Conservation (phyloP, 2,888 invertebrate genomes). For the Agrochola litura region DNA sequence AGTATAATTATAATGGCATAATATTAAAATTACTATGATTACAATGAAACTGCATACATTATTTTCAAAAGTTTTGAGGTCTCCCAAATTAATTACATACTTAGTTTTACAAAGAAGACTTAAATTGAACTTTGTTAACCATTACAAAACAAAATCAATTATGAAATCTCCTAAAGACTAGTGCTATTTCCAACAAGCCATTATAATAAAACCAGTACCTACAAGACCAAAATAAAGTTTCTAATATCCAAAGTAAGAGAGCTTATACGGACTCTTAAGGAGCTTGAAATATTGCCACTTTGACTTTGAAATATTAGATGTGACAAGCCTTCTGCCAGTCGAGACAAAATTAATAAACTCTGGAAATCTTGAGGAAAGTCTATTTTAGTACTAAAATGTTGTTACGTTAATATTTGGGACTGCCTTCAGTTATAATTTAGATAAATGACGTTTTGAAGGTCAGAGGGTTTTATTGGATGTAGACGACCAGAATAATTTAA, state of each 20-base stretch:
- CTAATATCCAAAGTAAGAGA: background rate
- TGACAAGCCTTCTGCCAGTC: background rate
- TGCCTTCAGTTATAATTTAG: conserved; percentile 5
- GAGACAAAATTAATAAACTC: conserved; percentile 12
- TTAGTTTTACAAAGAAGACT: background rate
- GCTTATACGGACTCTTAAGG: background rate
- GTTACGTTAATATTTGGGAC: conserved; percentile 8
- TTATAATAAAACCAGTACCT: too few species aligned
- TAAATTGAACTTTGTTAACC: background rate
- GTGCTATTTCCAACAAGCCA: background rate
- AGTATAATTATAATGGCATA: background rate
- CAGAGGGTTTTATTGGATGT: background rate
- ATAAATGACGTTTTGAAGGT: conserved; percentile 17
- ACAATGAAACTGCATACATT: background rate
- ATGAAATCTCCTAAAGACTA: background rate
- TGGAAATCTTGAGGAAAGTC: conserved; percentile 18
- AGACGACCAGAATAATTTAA: conserved; percentile 12
- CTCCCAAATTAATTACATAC: background rate
- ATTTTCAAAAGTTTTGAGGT: background rate
- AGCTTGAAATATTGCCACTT: background rate
- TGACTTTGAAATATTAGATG: conserved; percentile 12
- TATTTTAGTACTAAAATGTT: conserved; percentile 28
- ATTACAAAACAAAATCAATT: background rate
- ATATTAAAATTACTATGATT: background rate
- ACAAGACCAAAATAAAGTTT: background rate